A percentile compares a stretch with the other conserved stretches of the same genome.
phyloP scores from a whole-genome alignment of 2,797 vertebrate genomes.

The Scolopax bukidnonensis region DNA sequence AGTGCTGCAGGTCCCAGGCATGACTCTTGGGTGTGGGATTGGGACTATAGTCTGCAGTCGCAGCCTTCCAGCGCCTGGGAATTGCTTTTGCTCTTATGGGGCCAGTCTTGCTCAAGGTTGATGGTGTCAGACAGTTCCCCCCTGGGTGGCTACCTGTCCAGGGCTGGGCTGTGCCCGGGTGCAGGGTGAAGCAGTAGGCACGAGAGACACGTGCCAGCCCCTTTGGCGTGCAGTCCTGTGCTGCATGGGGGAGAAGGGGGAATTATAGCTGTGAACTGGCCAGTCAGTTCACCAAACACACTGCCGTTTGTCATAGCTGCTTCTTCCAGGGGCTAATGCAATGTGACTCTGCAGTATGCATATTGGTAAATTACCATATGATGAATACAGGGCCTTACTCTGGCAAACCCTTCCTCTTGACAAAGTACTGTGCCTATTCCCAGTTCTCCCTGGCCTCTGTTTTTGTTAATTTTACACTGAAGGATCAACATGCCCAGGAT shows the following conservation, averaged over 20 bases:
- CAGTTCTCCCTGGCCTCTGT: slow-evolving; percentile 13
- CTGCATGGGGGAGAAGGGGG: accelerated
- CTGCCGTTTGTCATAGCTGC: background rate
- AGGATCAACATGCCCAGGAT: slow-evolving; percentile 54
- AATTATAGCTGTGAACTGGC: background rate
- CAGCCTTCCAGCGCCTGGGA: background rate
- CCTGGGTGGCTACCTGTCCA: accelerated
- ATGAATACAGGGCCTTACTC: slow-evolving; percentile 11
- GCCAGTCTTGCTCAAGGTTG: background rate
- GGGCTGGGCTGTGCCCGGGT: background rate
- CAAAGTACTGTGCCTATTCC: slow-evolving; percentile 46
- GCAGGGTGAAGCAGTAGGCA: accelerated
- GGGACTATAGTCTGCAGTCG: background rate
- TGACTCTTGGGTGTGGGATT: background rate
- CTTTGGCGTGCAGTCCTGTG: background rate
- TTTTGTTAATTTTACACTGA: slow-evolving; percentile 77
- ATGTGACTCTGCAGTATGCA: background rate
- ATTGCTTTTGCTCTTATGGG: background rate
- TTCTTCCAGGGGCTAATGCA: background rate
- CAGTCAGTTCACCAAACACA: accelerated
- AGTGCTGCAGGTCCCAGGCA: background rate
- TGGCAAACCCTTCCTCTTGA: slow-evolving; percentile 41
- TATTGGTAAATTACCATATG: slow-evolving; percentile 13
- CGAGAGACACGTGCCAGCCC: background rate
- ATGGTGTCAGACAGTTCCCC: accelerated